phyloP scores from a whole-genome alignment of 1,140 invertebrate genomes.

The Theocolax elegans region DNA sequence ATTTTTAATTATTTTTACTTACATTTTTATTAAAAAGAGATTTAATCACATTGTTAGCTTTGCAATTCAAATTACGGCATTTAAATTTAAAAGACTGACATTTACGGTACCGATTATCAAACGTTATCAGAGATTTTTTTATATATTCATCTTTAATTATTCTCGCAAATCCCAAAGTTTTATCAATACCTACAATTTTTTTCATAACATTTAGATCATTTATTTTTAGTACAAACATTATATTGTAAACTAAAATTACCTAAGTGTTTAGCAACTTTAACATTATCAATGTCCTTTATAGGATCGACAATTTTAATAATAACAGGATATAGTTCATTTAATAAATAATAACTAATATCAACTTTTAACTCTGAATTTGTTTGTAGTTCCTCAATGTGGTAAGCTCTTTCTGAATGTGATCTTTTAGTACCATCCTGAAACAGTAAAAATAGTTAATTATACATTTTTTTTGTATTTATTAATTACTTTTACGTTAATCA shows the following conservation, averaged over 20 bases:
- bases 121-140: too few species aligned
- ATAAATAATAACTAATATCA: slow-evolving; percentile 85
- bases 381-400: slow-evolving; percentile 91
- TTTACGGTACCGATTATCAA: slow-evolving; percentile 78
- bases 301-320: slow-evolving; percentile 93
- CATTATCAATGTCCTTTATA: slow-evolving; percentile 92
- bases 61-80: slow-evolving; percentile 72
- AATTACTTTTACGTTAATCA: too few species aligned
- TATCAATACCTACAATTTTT: too few species aligned
- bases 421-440: slow-evolving; percentile 78
- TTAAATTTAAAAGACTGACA: slow-evolving; percentile 79
- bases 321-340: slow-evolving; percentile 92
- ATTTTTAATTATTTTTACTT: slow-evolving; percentile 30
- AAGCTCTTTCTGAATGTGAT: slow-evolving; percentile 88
- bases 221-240: too few species aligned
- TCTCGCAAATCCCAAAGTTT: too few species aligned
- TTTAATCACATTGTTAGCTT: slow-evolving; percentile 67
- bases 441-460: slow-evolving; percentile 32
- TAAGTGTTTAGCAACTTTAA: slow-evolving; percentile 88
- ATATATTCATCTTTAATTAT: too few species aligned
- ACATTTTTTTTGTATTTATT: neutral
- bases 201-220: too few species aligned
- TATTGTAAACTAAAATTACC: too few species aligned
- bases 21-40: slow-evolving; percentile 48
- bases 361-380: slow-evolving; percentile 55